phyloP scores from a whole-genome alignment of 2,113 vertebrate genomes.

The Ivindomyrus marchei region DNA sequence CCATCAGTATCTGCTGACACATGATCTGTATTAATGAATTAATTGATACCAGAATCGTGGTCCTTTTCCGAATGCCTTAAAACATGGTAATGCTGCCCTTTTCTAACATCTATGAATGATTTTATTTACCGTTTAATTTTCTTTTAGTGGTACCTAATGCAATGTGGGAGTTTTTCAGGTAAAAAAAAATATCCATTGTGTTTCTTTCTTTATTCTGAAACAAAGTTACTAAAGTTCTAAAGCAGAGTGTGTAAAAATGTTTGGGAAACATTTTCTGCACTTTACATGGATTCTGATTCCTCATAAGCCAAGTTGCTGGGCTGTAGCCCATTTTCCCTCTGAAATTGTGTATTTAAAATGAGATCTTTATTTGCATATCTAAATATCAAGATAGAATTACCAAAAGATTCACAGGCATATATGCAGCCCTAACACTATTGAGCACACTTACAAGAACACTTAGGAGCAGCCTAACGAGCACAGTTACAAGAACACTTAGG shows the following conservation, averaged over 20 bases:
- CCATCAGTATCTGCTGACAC: not conserved
- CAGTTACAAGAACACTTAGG: not conserved
- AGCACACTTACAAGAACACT: not conserved
- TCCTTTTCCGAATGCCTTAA: constrained; percentile 13
- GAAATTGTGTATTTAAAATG: not conserved
- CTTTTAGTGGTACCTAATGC: not conserved
- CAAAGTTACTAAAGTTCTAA: not conserved
- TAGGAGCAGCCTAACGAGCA: not conserved
- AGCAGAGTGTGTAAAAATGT: not conserved
- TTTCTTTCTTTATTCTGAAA: not conserved
- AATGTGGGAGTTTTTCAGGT: not conserved
- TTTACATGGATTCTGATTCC: not conserved
- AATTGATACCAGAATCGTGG: not conserved
- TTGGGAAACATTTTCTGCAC: not conserved
- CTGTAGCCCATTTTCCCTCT: not conserved
- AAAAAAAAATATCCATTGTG: not conserved
- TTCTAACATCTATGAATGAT: not conserved
- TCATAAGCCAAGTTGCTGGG: not conserved
- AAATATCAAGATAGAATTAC: not conserved
- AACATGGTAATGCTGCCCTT: constrained; percentile 1
- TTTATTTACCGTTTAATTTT: not conserved
- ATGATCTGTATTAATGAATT: not conserved
- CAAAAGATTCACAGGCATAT: not conserved
- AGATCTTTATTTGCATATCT: not conserved
- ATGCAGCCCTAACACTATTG: not conserved